phyloP scores from a whole-genome alignment of 2,113 vertebrate genomes.

The Odontophorus gujanensis region DNA sequence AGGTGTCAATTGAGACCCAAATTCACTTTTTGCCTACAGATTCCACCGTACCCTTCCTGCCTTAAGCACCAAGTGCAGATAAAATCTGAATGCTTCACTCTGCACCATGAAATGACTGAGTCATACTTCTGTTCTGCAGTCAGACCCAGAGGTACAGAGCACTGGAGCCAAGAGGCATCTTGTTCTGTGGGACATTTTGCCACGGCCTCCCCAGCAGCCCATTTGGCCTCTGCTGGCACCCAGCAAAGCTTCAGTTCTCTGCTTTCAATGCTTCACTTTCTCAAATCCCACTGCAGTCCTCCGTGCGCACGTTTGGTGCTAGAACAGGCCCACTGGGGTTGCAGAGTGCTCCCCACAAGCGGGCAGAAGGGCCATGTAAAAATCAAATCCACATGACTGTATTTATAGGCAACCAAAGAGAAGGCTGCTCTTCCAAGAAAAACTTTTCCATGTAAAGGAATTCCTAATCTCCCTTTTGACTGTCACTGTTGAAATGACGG shows the following conservation, averaged over 20 bases:
- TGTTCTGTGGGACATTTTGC: neutral
- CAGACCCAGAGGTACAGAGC: neutral
- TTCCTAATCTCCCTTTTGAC: slow-evolving; percentile 71
- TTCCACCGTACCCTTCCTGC: neutral
- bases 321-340: neutral
- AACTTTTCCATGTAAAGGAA: slow-evolving; percentile 73
- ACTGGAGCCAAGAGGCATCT: neutral
- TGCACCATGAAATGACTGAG: neutral
- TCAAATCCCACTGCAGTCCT: accelerated
- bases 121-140: neutral
- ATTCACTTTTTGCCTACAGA: neutral
- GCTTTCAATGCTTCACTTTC: neutral
- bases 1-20: neutral
- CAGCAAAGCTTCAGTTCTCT: neutral
- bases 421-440: slow-evolving; percentile 63
- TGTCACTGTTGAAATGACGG: slow-evolving; percentile 70
- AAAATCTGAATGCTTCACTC: slow-evolving; percentile 20
- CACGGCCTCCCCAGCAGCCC: neutral
- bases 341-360: neutral
- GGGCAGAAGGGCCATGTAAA: slow-evolving; percentile 52
- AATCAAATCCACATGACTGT: slow-evolving; percentile 72
- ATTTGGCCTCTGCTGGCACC: neutral
- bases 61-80: slow-evolving; percentile 26
- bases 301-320: neutral
- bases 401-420: slow-evolving; percentile 67